phyloP scores from a whole-genome alignment of 1,140 invertebrate genomes.

The Drosophila miranda region DNA sequence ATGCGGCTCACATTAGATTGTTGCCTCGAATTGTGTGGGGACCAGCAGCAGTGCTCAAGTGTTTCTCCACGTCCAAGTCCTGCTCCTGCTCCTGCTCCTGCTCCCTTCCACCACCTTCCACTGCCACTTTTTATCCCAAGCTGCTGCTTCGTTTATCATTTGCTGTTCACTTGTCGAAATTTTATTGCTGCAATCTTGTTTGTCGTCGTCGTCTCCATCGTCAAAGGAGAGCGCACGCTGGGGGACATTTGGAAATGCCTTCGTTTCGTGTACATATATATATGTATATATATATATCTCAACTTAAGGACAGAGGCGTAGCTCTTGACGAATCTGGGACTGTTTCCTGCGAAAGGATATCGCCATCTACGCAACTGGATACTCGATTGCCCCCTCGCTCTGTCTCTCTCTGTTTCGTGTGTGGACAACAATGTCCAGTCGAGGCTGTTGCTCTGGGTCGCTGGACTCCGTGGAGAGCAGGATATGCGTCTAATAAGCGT shows the following conservation, averaged over 20 bases:
- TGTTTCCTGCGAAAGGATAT: slow-evolving; percentile 19
- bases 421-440: slow-evolving; percentile 57
- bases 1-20: slow-evolving; percentile 69
- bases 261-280: slow-evolving; percentile 2
- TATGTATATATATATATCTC: slow-evolving; percentile 12
- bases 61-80: slow-evolving; percentile 43
- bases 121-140: slow-evolving; percentile 61
- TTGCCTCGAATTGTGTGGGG: slow-evolving; percentile 19
- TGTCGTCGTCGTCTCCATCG: slow-evolving; percentile 62
- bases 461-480: slow-evolving; percentile 17
- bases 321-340: slow-evolving; percentile 27
- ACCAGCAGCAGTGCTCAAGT: slow-evolving; percentile 59
- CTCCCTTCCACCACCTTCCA: background rate
- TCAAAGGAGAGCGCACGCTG: slow-evolving; percentile 57
- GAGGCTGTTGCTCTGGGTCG: slow-evolving; percentile 26
- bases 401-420: background rate
- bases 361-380: slow-evolving; percentile 15
- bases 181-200: slow-evolving; percentile 81
- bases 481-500: slow-evolving; percentile 77
- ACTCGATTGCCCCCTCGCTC: background rate
- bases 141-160: slow-evolving; percentile 79
- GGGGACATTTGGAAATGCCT: slow-evolving; percentile 61
- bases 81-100: slow-evolving; percentile 30
- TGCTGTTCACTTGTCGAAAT: slow-evolving; percentile 80
- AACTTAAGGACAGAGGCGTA: slow-evolving; percentile 35